Conservation (phyloP, 2,113 vertebrate genomes). For the Parus major region DNA sequence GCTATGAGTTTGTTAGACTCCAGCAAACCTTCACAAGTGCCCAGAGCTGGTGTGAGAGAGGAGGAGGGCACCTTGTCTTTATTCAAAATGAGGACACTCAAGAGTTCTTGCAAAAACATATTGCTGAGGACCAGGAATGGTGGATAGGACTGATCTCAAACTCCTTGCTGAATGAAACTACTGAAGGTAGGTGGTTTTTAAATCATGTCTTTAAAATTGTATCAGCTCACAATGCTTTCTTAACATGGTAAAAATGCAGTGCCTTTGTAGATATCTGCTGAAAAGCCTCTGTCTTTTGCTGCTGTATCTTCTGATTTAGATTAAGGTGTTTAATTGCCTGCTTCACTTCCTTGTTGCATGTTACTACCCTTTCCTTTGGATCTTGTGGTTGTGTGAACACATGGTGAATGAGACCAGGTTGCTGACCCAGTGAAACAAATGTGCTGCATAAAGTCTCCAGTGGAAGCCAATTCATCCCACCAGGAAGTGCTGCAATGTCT, state of each 20-base stretch:
- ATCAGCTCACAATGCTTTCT: neutral
- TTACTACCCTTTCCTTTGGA: neutral
- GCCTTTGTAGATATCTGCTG: neutral
- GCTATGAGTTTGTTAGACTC: slow-evolving; percentile 86
- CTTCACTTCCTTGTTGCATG: neutral
- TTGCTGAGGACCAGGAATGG: slow-evolving; percentile 83
- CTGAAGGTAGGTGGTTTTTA: slow-evolving; percentile 61
- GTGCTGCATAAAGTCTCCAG: neutral
- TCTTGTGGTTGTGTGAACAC: neutral
- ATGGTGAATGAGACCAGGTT: neutral
- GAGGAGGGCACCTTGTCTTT: slow-evolving; percentile 88
- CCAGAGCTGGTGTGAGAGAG: slow-evolving; percentile 90
- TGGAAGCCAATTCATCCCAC: neutral
- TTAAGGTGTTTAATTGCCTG: neutral
- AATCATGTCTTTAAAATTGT: neutral
- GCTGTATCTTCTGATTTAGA: neutral
- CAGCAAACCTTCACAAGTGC: slow-evolving; percentile 76
- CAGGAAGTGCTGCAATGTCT: neutral
- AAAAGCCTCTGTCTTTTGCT: neutral
- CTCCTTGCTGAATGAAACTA: slow-evolving; percentile 62
- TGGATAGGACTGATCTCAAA: slow-evolving; percentile 88
- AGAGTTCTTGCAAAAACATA: slow-evolving; percentile 84
- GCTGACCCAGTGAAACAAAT: neutral
- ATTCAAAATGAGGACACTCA: slow-evolving; percentile 86
- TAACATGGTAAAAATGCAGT: neutral